Conservation (phyloP, 2,113 vertebrate genomes). For the Muscicapa adusta region DNA sequence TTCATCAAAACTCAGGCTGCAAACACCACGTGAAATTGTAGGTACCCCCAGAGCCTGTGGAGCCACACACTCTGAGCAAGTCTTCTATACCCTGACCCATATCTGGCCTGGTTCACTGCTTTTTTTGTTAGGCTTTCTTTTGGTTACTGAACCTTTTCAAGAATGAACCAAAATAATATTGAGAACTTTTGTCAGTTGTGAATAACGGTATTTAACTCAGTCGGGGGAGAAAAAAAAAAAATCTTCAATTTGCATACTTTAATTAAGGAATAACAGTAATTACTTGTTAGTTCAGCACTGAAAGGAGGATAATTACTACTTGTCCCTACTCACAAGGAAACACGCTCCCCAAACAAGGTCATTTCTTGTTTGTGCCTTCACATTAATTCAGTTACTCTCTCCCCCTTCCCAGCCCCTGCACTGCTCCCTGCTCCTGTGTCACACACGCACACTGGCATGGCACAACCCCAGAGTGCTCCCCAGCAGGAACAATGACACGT, state of each 20-base stretch:
- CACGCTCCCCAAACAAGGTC: conserved; percentile 47
- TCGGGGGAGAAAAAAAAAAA: neutral
- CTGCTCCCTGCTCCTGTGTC: conserved; percentile 8
- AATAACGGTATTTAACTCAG: conserved; percentile 39
- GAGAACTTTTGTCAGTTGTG: conserved; percentile 9
- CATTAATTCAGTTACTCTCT: conserved; percentile 53
- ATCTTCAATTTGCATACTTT: conserved; percentile 35
- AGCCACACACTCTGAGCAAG: neutral
- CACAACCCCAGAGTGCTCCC: neutral
- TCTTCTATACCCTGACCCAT: neutral
- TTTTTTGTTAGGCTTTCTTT: neutral
- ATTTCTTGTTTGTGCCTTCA: conserved; percentile 49
- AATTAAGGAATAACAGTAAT: conserved; percentile 63
- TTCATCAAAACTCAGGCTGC: neutral
- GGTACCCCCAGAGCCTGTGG: neutral
- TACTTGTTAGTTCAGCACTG: conserved; percentile 48
- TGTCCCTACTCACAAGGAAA: conserved; percentile 59
- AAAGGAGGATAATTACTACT: conserved; percentile 68
- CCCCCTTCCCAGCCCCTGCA: neutral
- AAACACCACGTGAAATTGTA: neutral
- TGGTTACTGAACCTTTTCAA: conserved; percentile 20
- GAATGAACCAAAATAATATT: conserved; percentile 17
- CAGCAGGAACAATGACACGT: neutral
- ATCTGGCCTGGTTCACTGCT: neutral
- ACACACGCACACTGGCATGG: neutral